Conservation (phyloP, 2,888 invertebrate species). For the Leptarthrus brevirostris region DNA sequence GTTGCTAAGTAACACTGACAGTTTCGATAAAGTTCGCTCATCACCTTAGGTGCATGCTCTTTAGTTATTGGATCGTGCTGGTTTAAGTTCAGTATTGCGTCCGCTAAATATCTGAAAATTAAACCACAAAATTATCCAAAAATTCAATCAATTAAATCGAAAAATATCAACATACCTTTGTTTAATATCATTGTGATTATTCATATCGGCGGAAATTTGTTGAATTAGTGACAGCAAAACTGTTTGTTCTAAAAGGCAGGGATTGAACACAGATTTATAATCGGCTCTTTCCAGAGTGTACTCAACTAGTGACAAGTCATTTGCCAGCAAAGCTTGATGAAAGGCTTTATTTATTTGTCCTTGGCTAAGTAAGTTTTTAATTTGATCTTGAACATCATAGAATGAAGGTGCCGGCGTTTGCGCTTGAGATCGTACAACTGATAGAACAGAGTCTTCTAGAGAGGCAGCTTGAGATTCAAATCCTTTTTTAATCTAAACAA, state of each 20-base stretch:
- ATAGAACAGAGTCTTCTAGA: constrained; percentile 71
- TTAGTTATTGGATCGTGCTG: constrained; percentile 79
- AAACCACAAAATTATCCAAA: background rate
- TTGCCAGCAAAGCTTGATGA: constrained; percentile 88
- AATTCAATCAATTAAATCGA: constrained; percentile 1
- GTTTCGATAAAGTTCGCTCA: constrained; percentile 81
- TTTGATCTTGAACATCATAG: constrained; percentile 73
- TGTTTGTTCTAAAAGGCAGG: constrained; percentile 85
- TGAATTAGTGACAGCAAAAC: constrained; percentile 93
- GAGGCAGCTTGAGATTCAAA: constrained; percentile 73
- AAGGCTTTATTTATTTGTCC: constrained; percentile 90
- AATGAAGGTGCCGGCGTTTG: constrained; percentile 79
- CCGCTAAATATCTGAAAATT: constrained; percentile 81
- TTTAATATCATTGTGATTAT: constrained; percentile 84
- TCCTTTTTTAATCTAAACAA: constrained; percentile 64
- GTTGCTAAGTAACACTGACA: constrained; percentile 75
- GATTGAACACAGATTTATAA: constrained; percentile 80
- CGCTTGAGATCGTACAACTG: constrained; percentile 76
- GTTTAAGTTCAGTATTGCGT: constrained; percentile 86
- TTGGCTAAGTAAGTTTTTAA: constrained; percentile 75
- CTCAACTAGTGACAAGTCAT: constrained; percentile 88
- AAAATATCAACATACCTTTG: constrained; percentile 74
- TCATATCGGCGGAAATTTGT: constrained; percentile 91
- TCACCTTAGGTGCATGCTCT: constrained; percentile 84
- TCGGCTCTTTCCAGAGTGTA: constrained; percentile 88